Evolutionary conservation across 2,797 vertebrate species (phyloP).

Genomic region (Epinephelus malabaricus): DNA sequence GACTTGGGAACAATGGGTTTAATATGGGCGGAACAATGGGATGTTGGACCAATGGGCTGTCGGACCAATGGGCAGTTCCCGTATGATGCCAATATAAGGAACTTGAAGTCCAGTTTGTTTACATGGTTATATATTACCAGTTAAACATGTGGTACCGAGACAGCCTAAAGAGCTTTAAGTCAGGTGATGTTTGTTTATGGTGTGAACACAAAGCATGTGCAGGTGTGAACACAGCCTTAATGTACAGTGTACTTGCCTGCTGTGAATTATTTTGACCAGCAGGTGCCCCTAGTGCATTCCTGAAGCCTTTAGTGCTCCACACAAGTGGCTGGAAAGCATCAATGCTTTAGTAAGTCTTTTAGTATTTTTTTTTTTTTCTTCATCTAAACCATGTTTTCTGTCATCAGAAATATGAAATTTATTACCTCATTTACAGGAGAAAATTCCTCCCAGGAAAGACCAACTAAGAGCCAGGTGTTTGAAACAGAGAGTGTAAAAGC

Average conservation of each 20-base stretch:
- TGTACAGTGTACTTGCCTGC: background rate
- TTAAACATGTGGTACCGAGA: background rate
- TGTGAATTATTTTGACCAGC: conserved; percentile 10
- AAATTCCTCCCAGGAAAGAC: conserved; percentile 6
- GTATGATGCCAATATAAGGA: background rate
- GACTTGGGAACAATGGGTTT: no score
- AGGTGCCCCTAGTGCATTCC: conserved; percentile 6
- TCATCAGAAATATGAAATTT: conserved; percentile 13
- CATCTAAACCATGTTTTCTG: background rate
- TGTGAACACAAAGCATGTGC: no score
- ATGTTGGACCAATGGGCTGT: no score
- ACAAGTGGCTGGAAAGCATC: conserved; percentile 4
- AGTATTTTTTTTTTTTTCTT: background rate
- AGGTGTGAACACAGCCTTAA: background rate
- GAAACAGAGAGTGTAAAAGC: background rate
- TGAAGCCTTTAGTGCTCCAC: background rate
- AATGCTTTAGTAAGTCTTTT: background rate
- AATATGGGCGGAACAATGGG: no score
- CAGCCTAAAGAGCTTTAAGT: background rate
- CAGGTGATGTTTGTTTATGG: background rate
- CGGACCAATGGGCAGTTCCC: no score
- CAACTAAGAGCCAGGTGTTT: background rate
- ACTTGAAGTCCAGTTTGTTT: background rate
- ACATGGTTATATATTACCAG: background rate
- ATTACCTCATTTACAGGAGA: background rate